A percentile compares a stretch with the other conserved stretches of the same genome.
These are phyloP conservation scores for Caenorhabditis briggsae DNA, from an alignment of 1,140 invertebrate species.

Conservation along the genomic window DNA sequence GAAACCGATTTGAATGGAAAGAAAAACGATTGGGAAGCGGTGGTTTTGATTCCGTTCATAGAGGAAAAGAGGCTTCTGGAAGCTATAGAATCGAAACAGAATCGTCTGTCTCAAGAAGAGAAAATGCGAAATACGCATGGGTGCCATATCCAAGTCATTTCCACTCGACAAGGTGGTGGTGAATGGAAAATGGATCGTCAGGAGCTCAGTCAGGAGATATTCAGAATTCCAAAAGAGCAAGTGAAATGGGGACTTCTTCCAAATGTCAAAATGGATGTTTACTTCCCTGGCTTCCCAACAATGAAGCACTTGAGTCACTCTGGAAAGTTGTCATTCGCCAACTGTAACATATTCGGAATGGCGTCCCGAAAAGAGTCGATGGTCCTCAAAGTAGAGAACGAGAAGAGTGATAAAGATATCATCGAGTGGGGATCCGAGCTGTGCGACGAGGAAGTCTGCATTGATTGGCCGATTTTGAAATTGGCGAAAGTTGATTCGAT, in stretches of 20 bases:
- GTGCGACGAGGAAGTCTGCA: constrained; percentile 85
- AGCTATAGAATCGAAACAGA: constrained; percentile 84
- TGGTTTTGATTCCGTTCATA: constrained; percentile 96
- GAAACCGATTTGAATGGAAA: constrained; percentile 89
- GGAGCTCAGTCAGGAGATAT: constrained; percentile 70
- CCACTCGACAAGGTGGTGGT: not conserved
- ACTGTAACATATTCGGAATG: constrained; percentile 89
- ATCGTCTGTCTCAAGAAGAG: constrained; percentile 84
- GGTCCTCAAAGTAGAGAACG: constrained; percentile 83
- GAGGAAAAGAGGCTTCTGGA: constrained; percentile 85
- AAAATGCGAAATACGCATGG: constrained; percentile 86
- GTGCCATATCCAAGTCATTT: constrained; percentile 83
- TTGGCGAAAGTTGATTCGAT: constrained; percentile 78
- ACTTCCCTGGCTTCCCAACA: constrained; percentile 91
- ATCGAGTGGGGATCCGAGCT: constrained; percentile 79
- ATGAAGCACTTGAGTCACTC: constrained; percentile 86
- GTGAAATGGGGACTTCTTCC: constrained; percentile 85
- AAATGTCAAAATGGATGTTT: constrained; percentile 83
- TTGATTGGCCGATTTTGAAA: constrained; percentile 89
- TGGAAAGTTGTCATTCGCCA: constrained; percentile 80
- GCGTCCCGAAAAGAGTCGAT: constrained; percentile 86
- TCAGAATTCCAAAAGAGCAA: constrained; percentile 79
- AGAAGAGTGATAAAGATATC: constrained; percentile 75
- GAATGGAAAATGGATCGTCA: not conserved
- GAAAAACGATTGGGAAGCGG: constrained; percentile 95